A percentile compares a stretch with the other conserved stretches of the same genome.
These are phyloP conservation scores for Mycalesis mineus DNA, from an alignment of 2,888 invertebrate species.

Conservation along the genomic window DNA sequence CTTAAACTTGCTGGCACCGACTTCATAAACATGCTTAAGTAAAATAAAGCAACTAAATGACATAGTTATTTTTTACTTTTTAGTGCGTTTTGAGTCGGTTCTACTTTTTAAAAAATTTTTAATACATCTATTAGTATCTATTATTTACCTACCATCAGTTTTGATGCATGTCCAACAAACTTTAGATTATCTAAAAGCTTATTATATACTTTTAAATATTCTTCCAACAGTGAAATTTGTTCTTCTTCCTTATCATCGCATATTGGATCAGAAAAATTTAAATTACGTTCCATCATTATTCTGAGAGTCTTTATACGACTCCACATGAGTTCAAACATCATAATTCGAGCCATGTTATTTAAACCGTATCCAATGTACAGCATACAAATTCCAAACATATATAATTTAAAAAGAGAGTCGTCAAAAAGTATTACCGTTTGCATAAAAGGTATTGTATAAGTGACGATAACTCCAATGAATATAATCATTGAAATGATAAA, in stretches of 20 bases:
- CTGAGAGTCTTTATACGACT: conserved; percentile 11
- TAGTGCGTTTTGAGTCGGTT: no score
- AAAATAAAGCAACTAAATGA: no score
- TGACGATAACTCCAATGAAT: neutral
- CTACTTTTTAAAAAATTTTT: no score
- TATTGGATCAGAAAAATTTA: neutral
- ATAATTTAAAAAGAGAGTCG: neutral
- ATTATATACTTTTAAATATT: conserved; percentile 1
- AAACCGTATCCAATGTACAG: neutral
- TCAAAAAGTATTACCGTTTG: no score
- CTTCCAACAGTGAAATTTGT: neutral
- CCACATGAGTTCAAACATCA: conserved; percentile 17
- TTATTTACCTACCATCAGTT: conserved; percentile 2
- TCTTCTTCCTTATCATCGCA: no score
- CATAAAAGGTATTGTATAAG: no score
- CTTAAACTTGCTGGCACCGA: no score
- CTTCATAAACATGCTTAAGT: no score
- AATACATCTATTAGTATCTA: neutral
- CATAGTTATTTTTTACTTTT: no score
- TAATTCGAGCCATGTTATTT: neutral
- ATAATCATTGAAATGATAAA: neutral
- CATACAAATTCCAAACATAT: neutral
- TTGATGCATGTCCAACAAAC: conserved; percentile 3
- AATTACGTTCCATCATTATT: conserved; percentile 6
- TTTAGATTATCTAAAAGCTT: conserved; percentile 5